Evolutionary conservation across 2,797 vertebrate genomes (phyloP).

Genomic region (Syncerus caffer): DNA sequence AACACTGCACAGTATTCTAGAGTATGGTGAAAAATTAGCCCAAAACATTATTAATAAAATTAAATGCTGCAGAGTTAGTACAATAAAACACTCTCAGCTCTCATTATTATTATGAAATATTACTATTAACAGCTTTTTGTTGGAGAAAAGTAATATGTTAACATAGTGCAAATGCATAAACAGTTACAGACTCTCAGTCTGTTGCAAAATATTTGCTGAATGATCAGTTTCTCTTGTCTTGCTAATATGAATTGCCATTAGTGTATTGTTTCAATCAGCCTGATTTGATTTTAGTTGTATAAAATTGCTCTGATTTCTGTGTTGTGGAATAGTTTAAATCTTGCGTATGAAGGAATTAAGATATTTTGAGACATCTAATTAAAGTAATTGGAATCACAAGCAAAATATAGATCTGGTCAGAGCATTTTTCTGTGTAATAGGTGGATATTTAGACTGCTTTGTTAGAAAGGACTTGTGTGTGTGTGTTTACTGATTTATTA

Average conservation of each 20-base stretch:
- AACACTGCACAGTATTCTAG: not conserved
- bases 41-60: not conserved
- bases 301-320: slow-evolving; percentile 35
- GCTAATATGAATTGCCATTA: not conserved
- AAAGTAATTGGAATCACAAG: not conserved
- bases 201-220: slow-evolving; percentile 16
- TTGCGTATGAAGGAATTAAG: slow-evolving; percentile 23
- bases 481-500: not conserved
- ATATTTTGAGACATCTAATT: not conserved
- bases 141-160: slow-evolving; percentile 14
- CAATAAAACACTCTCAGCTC: not conserved
- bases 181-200: not conserved
- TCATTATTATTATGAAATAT: not conserved
- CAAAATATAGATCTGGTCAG: not conserved
- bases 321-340: slow-evolving; percentile 34
- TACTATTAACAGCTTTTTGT: slow-evolving; percentile 4
- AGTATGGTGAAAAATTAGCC: not conserved
- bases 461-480: not conserved
- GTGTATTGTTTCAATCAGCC: not conserved
- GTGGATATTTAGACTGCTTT: not conserved
- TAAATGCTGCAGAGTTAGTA: not conserved
- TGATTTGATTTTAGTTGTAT: slow-evolving; percentile 20
- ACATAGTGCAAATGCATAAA: not conserved
- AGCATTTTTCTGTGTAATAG: not conserved
- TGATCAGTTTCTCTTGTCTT: not conserved